These are phyloP conservation scores for Nephrocerus scutellatus DNA, from an alignment of 2,888 invertebrate genomes.

Conservation along the genomic window DNA sequence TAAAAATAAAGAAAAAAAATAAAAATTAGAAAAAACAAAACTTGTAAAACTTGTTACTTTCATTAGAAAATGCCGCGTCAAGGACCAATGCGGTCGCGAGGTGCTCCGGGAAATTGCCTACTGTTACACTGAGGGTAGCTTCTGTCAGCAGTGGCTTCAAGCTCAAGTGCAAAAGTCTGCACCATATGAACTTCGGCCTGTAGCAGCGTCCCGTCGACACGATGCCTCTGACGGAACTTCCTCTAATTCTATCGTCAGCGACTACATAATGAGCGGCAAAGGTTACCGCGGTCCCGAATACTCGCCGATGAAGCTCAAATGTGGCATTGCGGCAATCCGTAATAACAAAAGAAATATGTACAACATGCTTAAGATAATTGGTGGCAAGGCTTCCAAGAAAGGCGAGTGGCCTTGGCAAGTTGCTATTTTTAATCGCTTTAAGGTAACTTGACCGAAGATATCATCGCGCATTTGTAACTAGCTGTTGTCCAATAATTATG, in stretches of 20 bases:
- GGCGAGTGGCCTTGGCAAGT: conserved; percentile 96
- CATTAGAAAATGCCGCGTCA: conserved; percentile 64
- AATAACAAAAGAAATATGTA: conserved; percentile 42
- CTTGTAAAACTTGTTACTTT: background rate
- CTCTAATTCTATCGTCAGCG: conserved; percentile 36
- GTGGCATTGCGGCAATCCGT: conserved; percentile 41
- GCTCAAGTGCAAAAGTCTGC: conserved; percentile 42
- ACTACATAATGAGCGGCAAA: conserved; percentile 41
- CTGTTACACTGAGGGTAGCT: conserved; percentile 75
- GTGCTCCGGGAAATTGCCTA: conserved; percentile 76
- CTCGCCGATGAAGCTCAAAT: conserved; percentile 45
- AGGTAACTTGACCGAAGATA: conserved; percentile 49
- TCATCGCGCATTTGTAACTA: conserved; percentile 1
- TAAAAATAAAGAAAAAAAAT: no score
- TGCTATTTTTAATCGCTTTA: conserved; percentile 75
- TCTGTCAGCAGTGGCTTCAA: conserved; percentile 67
- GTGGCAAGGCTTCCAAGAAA: conserved; percentile 69
- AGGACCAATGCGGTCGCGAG: conserved; percentile 67
- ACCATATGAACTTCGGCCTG: conserved; percentile 35
- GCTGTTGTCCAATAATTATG: conserved; percentile 2
- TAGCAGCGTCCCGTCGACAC: conserved; percentile 32
- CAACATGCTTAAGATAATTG: conserved; percentile 74
- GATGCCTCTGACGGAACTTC: conserved; percentile 27
- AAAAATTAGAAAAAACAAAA: background rate
- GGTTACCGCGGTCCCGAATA: conserved; percentile 46